phyloP scores from a whole-genome alignment of 2,888 invertebrate genomes.

The Sinodicranocentrus sp. region DNA sequence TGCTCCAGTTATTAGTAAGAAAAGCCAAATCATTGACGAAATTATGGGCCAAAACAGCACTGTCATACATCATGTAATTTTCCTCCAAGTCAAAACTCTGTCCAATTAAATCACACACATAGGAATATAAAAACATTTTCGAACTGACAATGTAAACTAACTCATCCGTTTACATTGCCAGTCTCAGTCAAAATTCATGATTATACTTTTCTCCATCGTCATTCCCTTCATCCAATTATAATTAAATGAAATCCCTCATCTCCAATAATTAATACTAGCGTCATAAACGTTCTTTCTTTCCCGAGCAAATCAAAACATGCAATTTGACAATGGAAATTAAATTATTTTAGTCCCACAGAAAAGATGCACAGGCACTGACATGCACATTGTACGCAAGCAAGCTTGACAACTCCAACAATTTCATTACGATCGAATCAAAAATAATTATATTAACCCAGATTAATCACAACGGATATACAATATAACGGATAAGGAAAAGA shows the following conservation, averaged over 20 bases:
- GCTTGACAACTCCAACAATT: constrained; percentile 56
- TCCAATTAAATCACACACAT: constrained; percentile 59
- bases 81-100: constrained; percentile 79
- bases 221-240: too few relatives aligned
- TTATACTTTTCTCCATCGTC: too few relatives aligned
- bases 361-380: background rate
- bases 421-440: background rate
- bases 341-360: constrained; percentile 11
- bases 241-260: too few relatives aligned
- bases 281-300: too few relatives aligned
- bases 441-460: background rate
- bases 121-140: constrained; percentile 12
- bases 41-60: constrained; percentile 78
- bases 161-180: too few relatives aligned
- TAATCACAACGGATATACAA: too few relatives aligned
- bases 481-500: too few relatives aligned
- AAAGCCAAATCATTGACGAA: constrained; percentile 79
- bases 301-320: constrained; percentile 9
- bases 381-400: background rate
- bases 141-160: too few relatives aligned
- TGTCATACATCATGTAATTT: constrained; percentile 79
- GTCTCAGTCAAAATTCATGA: too few relatives aligned
- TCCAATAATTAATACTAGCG: too few relatives aligned
- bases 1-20: constrained; percentile 79
- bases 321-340: background rate